Evolutionary conservation across 2,888 invertebrate genomes (phyloP).

Genomic region (Quadroppia sp.): DNA sequence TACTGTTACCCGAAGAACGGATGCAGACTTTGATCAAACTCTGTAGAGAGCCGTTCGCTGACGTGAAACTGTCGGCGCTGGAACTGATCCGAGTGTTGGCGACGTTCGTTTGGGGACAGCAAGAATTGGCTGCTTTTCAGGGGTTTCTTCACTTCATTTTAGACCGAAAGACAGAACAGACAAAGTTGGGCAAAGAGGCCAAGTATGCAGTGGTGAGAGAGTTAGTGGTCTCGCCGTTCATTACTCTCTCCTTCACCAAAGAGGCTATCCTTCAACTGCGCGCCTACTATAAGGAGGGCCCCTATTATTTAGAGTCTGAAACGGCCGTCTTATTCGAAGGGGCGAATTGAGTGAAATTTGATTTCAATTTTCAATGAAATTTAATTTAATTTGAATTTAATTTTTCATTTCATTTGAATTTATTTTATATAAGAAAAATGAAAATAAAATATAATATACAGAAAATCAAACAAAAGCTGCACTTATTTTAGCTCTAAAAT

Average conservation of each 20-base stretch:
- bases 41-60: constrained; percentile 74
- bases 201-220: constrained; percentile 69
- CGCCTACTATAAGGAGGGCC: constrained; percentile 70
- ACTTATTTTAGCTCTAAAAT: neutral
- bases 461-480: constrained; percentile 7
- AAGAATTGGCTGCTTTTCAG: constrained; percentile 64
- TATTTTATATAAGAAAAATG: neutral
- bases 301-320: constrained; percentile 66
- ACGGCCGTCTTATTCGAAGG: constrained; percentile 73
- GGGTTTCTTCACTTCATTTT: constrained; percentile 74
- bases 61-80: constrained; percentile 67
- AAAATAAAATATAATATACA: neutral
- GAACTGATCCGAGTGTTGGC: constrained; percentile 65
- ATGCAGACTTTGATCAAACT: constrained; percentile 58
- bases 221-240: constrained; percentile 57
- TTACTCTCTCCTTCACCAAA: constrained; percentile 60
- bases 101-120: constrained; percentile 71
- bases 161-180: constrained; percentile 66
- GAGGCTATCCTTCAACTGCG: constrained; percentile 62
- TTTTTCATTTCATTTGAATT: too few species aligned
- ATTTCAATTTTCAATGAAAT: neutral
- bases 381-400: neutral
- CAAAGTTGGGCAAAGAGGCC: constrained; percentile 67
- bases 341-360: constrained; percentile 50
- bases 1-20: constrained; percentile 50